phyloP scores from a whole-genome alignment of 2,888 invertebrate species.

The Melanchra persicariae region DNA sequence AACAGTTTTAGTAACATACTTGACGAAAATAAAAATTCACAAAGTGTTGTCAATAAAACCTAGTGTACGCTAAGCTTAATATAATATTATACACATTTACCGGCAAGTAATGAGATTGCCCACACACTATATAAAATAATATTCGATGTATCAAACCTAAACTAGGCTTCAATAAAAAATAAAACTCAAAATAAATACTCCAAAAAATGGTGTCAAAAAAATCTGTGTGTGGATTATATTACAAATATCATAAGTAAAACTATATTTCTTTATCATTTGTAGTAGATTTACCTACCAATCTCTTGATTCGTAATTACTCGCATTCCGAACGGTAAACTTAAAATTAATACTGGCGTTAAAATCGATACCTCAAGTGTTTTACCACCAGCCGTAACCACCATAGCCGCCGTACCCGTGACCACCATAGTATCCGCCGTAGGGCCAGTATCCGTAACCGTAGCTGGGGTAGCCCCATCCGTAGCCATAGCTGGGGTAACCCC shows the following conservation, averaged over 20 bases:
- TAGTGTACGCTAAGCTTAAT: slow-evolving; percentile 41
- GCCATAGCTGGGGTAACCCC: slow-evolving; percentile 64
- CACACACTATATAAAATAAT: slow-evolving; percentile 31
- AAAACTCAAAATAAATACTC: slow-evolving; percentile 2
- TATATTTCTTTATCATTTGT: slow-evolving; percentile 12
- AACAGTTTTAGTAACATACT: neutral
- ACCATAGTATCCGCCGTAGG: slow-evolving; percentile 74
- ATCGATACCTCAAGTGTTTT: slow-evolving; percentile 12
- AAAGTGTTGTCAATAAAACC: slow-evolving; percentile 17
- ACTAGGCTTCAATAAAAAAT: neutral
- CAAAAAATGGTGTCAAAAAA: slow-evolving; percentile 8
- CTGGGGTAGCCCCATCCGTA: slow-evolving; percentile 66
- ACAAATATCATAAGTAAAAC: slow-evolving; percentile 8
- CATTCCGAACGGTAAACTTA: slow-evolving; percentile 54
- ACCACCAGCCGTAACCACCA: slow-evolving; percentile 73
- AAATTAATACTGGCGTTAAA: slow-evolving; percentile 70
- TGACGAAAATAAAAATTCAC: slow-evolving; percentile 34
- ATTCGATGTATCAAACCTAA: slow-evolving; percentile 6
- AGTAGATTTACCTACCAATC: slow-evolving; percentile 13
- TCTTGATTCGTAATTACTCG: slow-evolving; percentile 40
- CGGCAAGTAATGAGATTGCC: slow-evolving; percentile 59
- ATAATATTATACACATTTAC: slow-evolving; percentile 50
- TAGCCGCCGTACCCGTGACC: slow-evolving; percentile 73
- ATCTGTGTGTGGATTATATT: slow-evolving; percentile 31
- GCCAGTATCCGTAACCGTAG: slow-evolving; percentile 71